These are phyloP conservation scores for Eristalis tenax DNA, from an alignment of 2,888 invertebrate genomes.

Conservation along the genomic window DNA sequence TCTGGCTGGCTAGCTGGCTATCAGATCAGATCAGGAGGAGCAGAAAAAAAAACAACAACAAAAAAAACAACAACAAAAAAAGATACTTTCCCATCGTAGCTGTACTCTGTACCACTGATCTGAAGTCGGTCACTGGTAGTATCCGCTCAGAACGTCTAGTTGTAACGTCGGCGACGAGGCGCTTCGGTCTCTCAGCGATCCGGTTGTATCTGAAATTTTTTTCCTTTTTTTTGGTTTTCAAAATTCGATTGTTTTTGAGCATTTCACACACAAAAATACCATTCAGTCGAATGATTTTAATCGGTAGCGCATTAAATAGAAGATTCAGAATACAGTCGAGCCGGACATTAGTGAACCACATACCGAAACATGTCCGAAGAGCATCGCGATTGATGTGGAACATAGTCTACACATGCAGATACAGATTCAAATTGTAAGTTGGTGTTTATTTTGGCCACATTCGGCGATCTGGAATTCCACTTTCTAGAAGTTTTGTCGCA, in stretches of 20 bases:
- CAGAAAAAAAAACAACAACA: neutral
- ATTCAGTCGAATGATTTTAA: conserved; percentile 45
- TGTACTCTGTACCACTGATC: conserved; percentile 10
- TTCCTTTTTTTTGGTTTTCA: neutral
- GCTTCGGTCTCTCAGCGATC: neutral
- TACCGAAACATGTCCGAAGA: neutral
- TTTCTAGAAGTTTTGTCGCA: too few species aligned
- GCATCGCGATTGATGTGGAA: conserved; percentile 50
- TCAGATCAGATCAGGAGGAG: conserved; percentile 9
- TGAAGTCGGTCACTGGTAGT: conserved; percentile 50
- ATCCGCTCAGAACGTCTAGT: conserved; percentile 38
- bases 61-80: neutral
- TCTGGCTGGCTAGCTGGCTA: neutral
- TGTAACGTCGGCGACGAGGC: conserved; percentile 33
- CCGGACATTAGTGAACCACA: conserved; percentile 29
- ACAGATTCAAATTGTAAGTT: conserved; percentile 62
- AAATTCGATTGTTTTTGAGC: conserved; percentile 3
- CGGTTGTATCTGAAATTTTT: neutral
- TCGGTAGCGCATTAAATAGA: conserved; percentile 15
- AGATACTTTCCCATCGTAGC: conserved; percentile 19
- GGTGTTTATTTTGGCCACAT: neutral
- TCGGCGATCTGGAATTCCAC: neutral
- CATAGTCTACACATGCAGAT: conserved; percentile 41
- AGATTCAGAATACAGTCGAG: conserved; percentile 26
- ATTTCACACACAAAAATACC: conserved; percentile 2